Base-by-base conservation (phyloP, 2,797 vertebrate genomes). In the Cuculus canorus region DNA sequence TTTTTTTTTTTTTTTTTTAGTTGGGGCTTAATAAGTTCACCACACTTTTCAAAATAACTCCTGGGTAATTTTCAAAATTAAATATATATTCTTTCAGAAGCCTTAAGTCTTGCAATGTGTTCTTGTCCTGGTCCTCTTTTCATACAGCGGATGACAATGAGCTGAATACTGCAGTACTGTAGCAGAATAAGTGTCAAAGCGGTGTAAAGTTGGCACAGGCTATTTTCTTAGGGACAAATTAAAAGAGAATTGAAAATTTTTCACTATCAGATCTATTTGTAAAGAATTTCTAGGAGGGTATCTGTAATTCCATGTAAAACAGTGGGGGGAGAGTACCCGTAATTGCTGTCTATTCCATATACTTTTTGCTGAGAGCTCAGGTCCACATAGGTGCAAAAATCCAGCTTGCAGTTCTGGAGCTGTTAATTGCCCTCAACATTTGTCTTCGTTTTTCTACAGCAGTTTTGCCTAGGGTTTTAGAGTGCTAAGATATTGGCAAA, bases 391-490 rank as follows among this genome's bases (percentile, higher is more conserved):
- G 17, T 69, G 56, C 0, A 10, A 72, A 92, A 86, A 82, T 72
- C 54, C 59, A 84, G 21, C 64, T 64, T 82, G 79, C 86, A 85
- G 68, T 82, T 64, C 1, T 7, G 32, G 43, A 57, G 54, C 22
- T 86, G 66, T 59, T 92, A 90, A 72, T 35, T 91, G 69, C 43
- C 52, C 28, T 65, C 65, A 60, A 90, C 76, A 83, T 94, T 65
- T 88, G 33, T 72, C 56, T 88, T 83, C 15, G 27, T 88, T 39
- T 81, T 70, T 63, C 50, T 78, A 17, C 25, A 65, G 8, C 15
- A 33, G 17, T 86, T 86, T 86, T 61, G 22, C n/a, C 27, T 16
- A 50, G 48, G 35, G 37, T 82, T 87, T 78, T 61, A 60, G 57
- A 71, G 30, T 35, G 37, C 66, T 52, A 35, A 69, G 35, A 53